Evolutionary conservation across 1,140 invertebrate genomes (phyloP).

Genomic region (Aphelinus atriplicis): DNA sequence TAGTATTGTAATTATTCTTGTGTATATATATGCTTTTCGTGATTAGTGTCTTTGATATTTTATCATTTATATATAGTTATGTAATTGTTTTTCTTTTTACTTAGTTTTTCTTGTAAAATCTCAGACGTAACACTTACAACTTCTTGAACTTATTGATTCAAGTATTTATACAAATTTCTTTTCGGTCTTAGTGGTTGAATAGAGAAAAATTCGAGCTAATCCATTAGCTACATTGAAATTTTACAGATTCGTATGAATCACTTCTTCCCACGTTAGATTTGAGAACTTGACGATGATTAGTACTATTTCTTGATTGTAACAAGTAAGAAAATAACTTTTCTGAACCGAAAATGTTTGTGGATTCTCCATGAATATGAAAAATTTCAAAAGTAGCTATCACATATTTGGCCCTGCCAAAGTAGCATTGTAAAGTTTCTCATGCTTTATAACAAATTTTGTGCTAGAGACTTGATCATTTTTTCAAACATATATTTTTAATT

Average conservation of each 20-base stretch:
- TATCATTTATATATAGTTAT: neutral
- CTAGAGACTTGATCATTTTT: neutral
- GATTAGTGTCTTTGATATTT: neutral
- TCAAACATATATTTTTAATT: too few species aligned
- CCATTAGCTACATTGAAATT: too few species aligned
- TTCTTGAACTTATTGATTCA: too few species aligned
- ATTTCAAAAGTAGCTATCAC: neutral
- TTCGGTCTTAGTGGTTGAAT: too few species aligned
- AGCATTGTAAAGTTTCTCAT: neutral
- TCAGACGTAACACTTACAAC: too few species aligned
- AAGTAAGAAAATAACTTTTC: neutral
- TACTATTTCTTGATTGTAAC: too few species aligned
- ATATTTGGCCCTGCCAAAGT: conserved; percentile 1
- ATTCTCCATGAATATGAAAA: neutral
- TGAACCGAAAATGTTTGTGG: neutral
- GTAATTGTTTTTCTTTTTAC: neutral
- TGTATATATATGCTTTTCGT: neutral
- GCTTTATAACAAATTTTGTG: too few species aligned
- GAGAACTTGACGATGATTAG: too few species aligned
- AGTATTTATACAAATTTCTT: too few species aligned
- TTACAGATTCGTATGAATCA: too few species aligned
- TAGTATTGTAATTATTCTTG: conserved; percentile 20
- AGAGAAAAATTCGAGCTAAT: too few species aligned
- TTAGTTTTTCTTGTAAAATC: neutral
- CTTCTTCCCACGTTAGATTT: too few species aligned